Percentiles rank a stretch among this genome's conserved stretches.
These are phyloP conservation scores for Drosophila macrospina DNA, from an alignment of 2,888 invertebrate species.

Conservation along the genomic window DNA sequence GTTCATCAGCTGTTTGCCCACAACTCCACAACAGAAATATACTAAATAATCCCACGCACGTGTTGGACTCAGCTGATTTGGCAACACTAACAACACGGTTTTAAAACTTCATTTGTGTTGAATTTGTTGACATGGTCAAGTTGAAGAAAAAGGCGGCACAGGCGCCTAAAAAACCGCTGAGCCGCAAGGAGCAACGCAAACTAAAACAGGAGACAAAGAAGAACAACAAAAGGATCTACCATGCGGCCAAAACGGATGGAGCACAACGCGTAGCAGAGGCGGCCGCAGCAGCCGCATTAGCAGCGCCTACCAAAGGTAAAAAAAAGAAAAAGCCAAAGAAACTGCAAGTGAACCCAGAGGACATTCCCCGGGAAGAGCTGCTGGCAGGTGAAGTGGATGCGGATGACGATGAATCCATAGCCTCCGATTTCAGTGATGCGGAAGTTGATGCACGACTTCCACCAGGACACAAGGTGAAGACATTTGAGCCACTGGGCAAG, in stretches of 20 bases:
- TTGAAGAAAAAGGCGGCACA: constrained; percentile 35
- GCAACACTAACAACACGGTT: constrained; percentile 34
- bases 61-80: constrained; percentile 56
- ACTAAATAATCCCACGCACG: constrained; percentile 29
- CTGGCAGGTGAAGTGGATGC: constrained; percentile 64
- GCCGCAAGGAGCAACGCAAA: constrained; percentile 90
- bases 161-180: constrained; percentile 73
- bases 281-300: constrained; percentile 46
- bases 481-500: constrained; percentile 42
- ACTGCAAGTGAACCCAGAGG: constrained; percentile 59
- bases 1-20: constrained; percentile 35
- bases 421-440: constrained; percentile 83
- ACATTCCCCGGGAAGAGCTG: constrained; percentile 66
- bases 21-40: not conserved
- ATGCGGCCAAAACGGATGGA: constrained; percentile 79
- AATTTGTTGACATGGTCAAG: constrained; percentile 67
- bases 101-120: constrained; percentile 13
- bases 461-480: constrained; percentile 33
- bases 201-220: constrained; percentile 90
- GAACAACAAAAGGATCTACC: constrained; percentile 84
- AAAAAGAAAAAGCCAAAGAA: constrained; percentile 43
- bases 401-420: constrained; percentile 77
- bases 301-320: constrained; percentile 25
- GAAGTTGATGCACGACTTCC: constrained; percentile 72
- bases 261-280: constrained; percentile 71